Conservation (phyloP, 1,140 invertebrate species). For the Sarcophaga peregrina region DNA sequence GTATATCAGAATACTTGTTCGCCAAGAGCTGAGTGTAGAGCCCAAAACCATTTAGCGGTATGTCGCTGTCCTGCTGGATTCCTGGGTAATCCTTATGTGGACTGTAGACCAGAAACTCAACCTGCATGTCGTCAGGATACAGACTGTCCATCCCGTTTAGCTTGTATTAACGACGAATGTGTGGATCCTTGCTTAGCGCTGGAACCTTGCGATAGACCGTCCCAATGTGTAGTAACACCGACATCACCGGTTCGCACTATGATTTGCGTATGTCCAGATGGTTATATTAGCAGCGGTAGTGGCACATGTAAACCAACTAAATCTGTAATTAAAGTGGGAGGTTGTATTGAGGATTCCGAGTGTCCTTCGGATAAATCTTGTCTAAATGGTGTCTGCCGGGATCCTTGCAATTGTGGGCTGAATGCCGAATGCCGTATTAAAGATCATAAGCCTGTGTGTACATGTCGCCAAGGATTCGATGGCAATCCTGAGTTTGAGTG, state of each 20-base stretch:
- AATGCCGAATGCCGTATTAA: slow-evolving; percentile 83
- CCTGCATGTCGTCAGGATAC: slow-evolving; percentile 83
- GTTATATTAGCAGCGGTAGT: slow-evolving; percentile 86
- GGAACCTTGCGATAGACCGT: slow-evolving; percentile 82
- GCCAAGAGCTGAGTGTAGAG: slow-evolving; percentile 79
- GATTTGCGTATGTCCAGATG: slow-evolving; percentile 87
- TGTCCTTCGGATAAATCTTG: slow-evolving; percentile 82
- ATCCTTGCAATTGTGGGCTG: slow-evolving; percentile 84
- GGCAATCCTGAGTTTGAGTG: slow-evolving; percentile 84
- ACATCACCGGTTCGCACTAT: slow-evolving; percentile 86
- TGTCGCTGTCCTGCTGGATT: slow-evolving; percentile 82
- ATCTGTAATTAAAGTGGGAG: slow-evolving; percentile 73
- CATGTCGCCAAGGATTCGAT: slow-evolving; percentile 82
- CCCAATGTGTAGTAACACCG: slow-evolving; percentile 82
- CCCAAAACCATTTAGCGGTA: slow-evolving; percentile 83
- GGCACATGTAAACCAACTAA: slow-evolving; percentile 80
- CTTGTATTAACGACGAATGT: slow-evolving; percentile 85
- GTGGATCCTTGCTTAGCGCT: slow-evolving; percentile 83
- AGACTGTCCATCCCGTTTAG: slow-evolving; percentile 82
- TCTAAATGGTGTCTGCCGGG: slow-evolving; percentile 80
- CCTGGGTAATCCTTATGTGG: slow-evolving; percentile 83
- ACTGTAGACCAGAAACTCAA: slow-evolving; percentile 77
- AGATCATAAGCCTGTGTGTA: slow-evolving; percentile 86
- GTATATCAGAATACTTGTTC: slow-evolving; percentile 80
- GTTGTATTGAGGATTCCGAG: slow-evolving; percentile 80